A percentile compares a stretch with the other conserved stretches of the same genome.
Conservation (phyloP, 2,113 vertebrate genomes). For the Cryptotis parvus region DNA sequence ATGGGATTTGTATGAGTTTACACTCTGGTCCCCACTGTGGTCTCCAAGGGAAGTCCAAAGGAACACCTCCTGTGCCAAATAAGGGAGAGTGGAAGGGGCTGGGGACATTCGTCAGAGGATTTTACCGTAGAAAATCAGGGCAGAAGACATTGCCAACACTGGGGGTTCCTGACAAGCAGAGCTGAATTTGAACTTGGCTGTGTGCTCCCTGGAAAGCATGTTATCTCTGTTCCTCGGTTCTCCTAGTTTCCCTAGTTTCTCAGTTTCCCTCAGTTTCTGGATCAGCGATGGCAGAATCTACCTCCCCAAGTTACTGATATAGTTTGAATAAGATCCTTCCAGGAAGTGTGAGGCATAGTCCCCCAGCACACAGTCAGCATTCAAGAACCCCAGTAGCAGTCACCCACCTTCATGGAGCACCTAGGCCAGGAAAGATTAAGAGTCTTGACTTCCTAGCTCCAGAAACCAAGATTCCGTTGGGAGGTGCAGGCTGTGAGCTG, state of each 20-base stretch:
- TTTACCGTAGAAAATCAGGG: not conserved
- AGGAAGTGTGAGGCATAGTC: not conserved
- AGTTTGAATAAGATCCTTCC: not conserved
- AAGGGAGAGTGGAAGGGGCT: not conserved
- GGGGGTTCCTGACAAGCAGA: not conserved
- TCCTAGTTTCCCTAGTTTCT: too few relatives aligned
- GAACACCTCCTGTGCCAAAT: not conserved
- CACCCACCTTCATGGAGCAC: not conserved
- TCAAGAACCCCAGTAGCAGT: too few relatives aligned
- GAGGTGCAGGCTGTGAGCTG: not conserved
- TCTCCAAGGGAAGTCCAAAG: not conserved
- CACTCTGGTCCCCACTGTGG: not conserved
- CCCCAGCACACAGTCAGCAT: not conserved
- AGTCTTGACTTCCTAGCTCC: not conserved
- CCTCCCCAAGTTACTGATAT: not conserved
- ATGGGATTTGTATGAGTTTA: too few relatives aligned
- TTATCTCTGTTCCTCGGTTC: not conserved
- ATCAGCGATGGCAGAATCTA: too few relatives aligned
- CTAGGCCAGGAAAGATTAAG: not conserved
- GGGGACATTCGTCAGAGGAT: not conserved
- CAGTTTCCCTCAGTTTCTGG: not conserved
- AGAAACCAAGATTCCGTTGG: not conserved
- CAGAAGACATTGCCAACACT: fast-evolving
- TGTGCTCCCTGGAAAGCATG: not conserved
- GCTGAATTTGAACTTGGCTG: not conserved